These are phyloP conservation scores for Creontiades dilutus DNA, from an alignment of 2,888 invertebrate genomes.

Conservation along the genomic window DNA sequence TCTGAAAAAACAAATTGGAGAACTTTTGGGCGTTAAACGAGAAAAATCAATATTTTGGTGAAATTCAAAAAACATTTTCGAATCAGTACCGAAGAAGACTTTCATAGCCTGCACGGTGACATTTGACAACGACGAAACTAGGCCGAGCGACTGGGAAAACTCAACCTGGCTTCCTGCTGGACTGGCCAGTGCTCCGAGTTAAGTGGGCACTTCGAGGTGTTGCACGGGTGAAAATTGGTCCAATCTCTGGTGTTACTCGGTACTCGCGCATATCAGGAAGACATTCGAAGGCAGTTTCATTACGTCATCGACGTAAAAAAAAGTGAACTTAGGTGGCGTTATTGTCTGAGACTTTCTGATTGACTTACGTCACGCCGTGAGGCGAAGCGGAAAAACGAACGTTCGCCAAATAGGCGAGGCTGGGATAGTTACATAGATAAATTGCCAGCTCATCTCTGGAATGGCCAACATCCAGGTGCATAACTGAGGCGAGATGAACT, in stretches of 20 bases:
- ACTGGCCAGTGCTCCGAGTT: not conserved
- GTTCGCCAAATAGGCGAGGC: not conserved
- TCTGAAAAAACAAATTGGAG: too few relatives aligned
- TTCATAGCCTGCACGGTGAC: too few relatives aligned
- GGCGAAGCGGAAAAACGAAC: not conserved
- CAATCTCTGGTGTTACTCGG: not conserved
- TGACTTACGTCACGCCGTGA: constrained; percentile 6
- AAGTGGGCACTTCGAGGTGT: constrained; percentile 4
- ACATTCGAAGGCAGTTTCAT: not conserved
- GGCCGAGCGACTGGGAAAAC: constrained; percentile 8
- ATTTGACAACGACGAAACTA: not conserved
- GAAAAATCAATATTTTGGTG: too few relatives aligned
- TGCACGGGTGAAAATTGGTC: constrained; percentile 1
- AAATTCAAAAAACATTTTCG: too few relatives aligned
- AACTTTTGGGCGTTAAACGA: too few relatives aligned
- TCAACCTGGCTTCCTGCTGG: not conserved
- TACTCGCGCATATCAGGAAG: constrained; percentile 17
- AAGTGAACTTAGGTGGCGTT: not conserved
- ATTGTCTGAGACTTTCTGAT: constrained; percentile 8
- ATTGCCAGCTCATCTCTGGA: not conserved
- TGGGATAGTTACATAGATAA: not conserved
- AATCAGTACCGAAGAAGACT: too few relatives aligned
- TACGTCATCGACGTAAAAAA: not conserved
- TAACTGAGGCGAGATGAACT: too few relatives aligned
- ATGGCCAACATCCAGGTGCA: too few relatives aligned